A percentile compares a stretch with the other conserved stretches of the same genome.
Conservation (phyloP, 2,888 invertebrate species). For the Choreutis nemorana region DNA sequence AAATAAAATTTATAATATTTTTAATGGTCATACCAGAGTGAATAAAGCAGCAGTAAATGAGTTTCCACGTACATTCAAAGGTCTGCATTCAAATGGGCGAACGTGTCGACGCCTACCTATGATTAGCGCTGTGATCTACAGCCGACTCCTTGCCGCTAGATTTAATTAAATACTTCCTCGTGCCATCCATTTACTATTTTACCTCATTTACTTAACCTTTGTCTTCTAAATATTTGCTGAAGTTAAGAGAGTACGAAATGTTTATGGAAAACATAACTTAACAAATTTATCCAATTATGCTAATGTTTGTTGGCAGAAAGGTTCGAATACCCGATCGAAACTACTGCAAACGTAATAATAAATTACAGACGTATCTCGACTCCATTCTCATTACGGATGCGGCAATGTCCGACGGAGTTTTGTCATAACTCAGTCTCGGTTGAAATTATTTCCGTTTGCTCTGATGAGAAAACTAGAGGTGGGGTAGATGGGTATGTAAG, state of each 20-base stretch:
- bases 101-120: conserved; percentile 55
- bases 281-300: neutral
- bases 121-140: conserved; percentile 55
- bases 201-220: conserved; percentile 43
- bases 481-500: conserved; percentile 58
- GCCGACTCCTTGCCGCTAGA: conserved; percentile 41
- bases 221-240: conserved; percentile 17
- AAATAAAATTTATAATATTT: too few species aligned
- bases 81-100: conserved; percentile 42
- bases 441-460: conserved; percentile 63
- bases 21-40: too few species aligned
- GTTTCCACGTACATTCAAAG: too few species aligned
- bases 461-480: conserved; percentile 66
- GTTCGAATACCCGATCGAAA: conserved; percentile 29
- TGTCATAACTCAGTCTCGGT: conserved; percentile 66
- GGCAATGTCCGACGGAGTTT: conserved; percentile 64
- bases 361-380: conserved; percentile 59
- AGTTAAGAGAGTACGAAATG: conserved; percentile 24
- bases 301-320: conserved; percentile 27
- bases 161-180: conserved; percentile 57
- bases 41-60: too few species aligned
- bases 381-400: conserved; percentile 64
- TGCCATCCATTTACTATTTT: conserved; percentile 47
- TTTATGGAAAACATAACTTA: conserved; percentile 5
- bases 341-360: conserved; percentile 44